Conservation (phyloP, 2,888 invertebrate species). For the Caprella mutica region DNA sequence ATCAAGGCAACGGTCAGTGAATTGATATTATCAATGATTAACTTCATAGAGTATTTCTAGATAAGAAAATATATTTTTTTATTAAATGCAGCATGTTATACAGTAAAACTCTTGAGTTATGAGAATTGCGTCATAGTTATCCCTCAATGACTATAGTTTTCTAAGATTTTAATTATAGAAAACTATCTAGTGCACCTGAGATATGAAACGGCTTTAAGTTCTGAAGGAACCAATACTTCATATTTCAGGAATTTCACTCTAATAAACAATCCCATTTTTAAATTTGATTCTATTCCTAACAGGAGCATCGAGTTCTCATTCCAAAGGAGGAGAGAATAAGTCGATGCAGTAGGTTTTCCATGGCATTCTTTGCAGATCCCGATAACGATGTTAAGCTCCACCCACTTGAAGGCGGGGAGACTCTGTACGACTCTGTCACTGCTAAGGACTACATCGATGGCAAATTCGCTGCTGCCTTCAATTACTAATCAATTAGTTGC, state of each 20-base stretch:
- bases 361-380: slow-evolving; percentile 65
- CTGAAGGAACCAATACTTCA: no score
- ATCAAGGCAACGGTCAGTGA: slow-evolving; percentile 52
- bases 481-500: no score
- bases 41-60: background rate
- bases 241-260: background rate
- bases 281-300: background rate
- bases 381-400: slow-evolving; percentile 49
- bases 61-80: no score
- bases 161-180: no score
- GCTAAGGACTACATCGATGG: background rate
- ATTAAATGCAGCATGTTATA: no score
- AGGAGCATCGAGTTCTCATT: slow-evolving; percentile 56
- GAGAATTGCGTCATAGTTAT: no score
- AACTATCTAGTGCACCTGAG: no score
- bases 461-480: no score
- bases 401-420: slow-evolving; percentile 39
- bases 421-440: background rate
- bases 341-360: slow-evolving; percentile 57
- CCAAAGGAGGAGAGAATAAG: slow-evolving; percentile 54
- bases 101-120: no score
- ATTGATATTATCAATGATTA: background rate
- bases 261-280: background rate
- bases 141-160: no score
- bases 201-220: no score